Evolutionary conservation across 1,140 invertebrate species (phyloP), one percentile per base, ranked within the genome.

Genomic region (Drosophila pseudoananassae): DNA sequence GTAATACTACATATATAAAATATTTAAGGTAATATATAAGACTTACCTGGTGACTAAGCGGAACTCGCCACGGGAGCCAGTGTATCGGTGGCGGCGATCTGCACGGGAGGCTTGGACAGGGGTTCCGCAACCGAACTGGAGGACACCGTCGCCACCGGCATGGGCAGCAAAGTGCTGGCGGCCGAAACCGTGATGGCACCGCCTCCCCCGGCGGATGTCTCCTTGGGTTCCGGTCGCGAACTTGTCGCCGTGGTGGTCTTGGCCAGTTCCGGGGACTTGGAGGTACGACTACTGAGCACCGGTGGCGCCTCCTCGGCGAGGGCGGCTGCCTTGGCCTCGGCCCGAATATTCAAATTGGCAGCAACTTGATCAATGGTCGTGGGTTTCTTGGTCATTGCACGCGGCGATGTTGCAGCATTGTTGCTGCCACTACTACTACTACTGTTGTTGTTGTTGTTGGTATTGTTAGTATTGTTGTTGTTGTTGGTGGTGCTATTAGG

Each of bases 341-440:
- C 90, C 2, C 80, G 82, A 57, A 91, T 90, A 60, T 91, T 91
- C 50, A 91, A 71, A 82, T 88, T 90, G 71, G 90, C 90, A n/a
- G 90, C 90, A 12, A 91, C 90, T 66, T 91, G 90, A 69, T 91
- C 90, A 46, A 91, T 91, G 27, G 85, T 90, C 23, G 90, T 88
- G 1, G 77, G 52, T 47, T 91, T 77, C 46, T 87, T 91, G n/a
- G 64, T 71, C 45, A 58, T 27, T 12, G 78, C 76, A 40, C 81
- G 89, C 23, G 84, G 76, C 23, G 73, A 75, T 1, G 89, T 79
- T 10, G 78, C 75, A 15, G 65, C 73, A 64, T 57, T 64, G 45
- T 54, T 52, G 31, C 51, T 64, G 7, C 40, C 51, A 17, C 17
- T 61, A 70, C 29, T 50, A 49, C n/a, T 38, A 33, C 15, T 36